A percentile compares a stretch with the other conserved stretches of the same genome.
These are phyloP conservation scores for Drosophila rubida DNA, from an alignment of 2,888 invertebrate genomes.

Conservation along the genomic window DNA sequence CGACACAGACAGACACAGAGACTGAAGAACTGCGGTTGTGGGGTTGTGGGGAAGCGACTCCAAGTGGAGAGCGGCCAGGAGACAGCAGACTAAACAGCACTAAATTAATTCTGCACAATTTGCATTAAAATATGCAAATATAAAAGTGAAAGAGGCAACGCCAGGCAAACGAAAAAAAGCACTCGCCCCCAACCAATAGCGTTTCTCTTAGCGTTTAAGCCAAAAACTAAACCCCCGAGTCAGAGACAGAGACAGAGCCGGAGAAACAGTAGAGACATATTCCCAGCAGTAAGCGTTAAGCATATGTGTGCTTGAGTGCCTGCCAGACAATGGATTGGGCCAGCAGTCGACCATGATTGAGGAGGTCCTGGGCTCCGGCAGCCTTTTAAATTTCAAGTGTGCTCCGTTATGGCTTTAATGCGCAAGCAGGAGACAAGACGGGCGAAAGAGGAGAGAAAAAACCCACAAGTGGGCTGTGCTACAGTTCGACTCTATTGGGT, in stretches of 20 bases:
- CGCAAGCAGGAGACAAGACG: neutral
- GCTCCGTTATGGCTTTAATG: conserved; percentile 49
- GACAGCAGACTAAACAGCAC: conserved; percentile 74
- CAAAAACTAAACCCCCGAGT: conserved; percentile 45
- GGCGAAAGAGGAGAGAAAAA: neutral
- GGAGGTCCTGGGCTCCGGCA: neutral
- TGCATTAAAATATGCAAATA: conserved; percentile 82
- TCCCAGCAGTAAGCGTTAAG: conserved; percentile 66
- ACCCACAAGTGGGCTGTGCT: conserved; percentile 12
- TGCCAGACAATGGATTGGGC: conserved; percentile 57
- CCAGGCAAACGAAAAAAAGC: conserved; percentile 3
- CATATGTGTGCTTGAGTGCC: conserved; percentile 71
- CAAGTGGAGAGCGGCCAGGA: conserved; percentile 9
- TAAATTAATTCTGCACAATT: conserved; percentile 82
- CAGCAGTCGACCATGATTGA: neutral
- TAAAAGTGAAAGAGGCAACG: conserved; percentile 63
- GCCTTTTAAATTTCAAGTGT: conserved; percentile 56
- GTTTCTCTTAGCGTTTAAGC: conserved; percentile 56
- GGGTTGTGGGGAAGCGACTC: conserved; percentile 16
- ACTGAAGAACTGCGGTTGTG: conserved; percentile 35
- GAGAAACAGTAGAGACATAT: conserved; percentile 40
- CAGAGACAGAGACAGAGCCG: neutral
- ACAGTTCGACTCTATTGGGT: conserved; percentile 46
- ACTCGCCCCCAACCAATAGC: conserved; percentile 4
- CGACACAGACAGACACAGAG: conserved; percentile 19